Base-by-base conservation (phyloP, 2,888 invertebrate species). In the Drosophila pseudotalamancana region DNA sequence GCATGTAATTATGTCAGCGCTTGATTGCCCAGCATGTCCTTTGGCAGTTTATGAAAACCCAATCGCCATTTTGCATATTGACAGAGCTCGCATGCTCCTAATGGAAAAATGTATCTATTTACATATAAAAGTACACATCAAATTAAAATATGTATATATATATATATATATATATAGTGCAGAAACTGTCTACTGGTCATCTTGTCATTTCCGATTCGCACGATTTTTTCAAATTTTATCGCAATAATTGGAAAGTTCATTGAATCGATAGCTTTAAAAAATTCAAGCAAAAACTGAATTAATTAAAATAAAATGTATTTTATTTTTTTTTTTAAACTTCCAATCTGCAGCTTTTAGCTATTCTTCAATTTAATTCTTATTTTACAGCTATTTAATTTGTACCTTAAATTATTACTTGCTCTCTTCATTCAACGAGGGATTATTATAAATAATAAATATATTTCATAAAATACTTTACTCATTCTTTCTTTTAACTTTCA, bases 1-100 rank as follows among this genome's bases (percentile, higher is more conserved):
- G 64, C 74, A 72, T 77, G 77, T 77, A 80, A 80, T 80, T 80
- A 80, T 82, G 79, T 74, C 81, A 79, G 79, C 71, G 64, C 68
- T 69, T 78, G 82, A 82, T 78, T 76, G 78, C 68, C 73, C 63
- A 43, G 42, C 54, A 57, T 67, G 50, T 67, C 75, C 53, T 60
- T 59, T 72, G 65, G 54, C 68, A 71, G 76, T 77, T 72, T 64
- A 77, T 77, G 62, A 79, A 74, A 66, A 63, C 50, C 64, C 74
- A 77, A 59, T 73, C 53, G 63, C 65, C 54, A 64, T 76, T 82
- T 82, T 67, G 81, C 78, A 82, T 76, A 71, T 78, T 69, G 73
- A 77, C 76, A 67, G 67, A 63, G 65, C 40, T 16, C 54, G 18
- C 43, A 29, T 39, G 23, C 31, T 19, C 12, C 6, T 8, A 39